phyloP scores from a whole-genome alignment of 2,797 vertebrate genomes.

The Mus spretus region DNA sequence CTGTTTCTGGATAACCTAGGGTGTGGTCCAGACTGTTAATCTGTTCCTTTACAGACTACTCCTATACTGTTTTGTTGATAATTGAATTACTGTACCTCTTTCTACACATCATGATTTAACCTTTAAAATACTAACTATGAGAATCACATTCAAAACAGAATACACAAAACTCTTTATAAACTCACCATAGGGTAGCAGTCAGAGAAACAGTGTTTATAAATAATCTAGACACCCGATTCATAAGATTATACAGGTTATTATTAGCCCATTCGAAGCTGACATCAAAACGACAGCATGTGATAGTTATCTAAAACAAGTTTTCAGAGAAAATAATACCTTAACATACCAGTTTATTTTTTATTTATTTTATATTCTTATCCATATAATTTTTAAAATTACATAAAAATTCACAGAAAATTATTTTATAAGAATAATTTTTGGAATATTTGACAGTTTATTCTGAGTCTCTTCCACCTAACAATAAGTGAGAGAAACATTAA shows the following conservation, averaged over 20 bases:
- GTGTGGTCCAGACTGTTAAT: constrained; percentile 50
- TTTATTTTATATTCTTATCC: neutral
- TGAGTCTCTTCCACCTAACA: neutral
- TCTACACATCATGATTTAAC: neutral
- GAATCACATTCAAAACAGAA: neutral
- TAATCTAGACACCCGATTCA: neutral
- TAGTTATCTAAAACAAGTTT: neutral
- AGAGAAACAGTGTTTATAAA: neutral
- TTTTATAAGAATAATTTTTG: neutral
- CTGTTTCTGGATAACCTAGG: constrained; percentile 70
- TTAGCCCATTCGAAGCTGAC: neutral
- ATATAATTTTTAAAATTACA: neutral
- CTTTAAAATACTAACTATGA: neutral
- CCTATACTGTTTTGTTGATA: constrained; percentile 22
- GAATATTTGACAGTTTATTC: neutral
- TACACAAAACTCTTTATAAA: neutral
- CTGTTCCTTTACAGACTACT: constrained; percentile 30
- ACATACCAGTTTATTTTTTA: neutral
- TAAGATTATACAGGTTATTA: neutral
- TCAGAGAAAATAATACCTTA: neutral
- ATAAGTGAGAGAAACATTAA: neutral
- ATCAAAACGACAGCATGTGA: neutral
- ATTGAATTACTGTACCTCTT: neutral
- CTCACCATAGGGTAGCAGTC: neutral
- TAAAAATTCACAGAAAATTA: neutral